Evolutionary conservation across 35 echinoderm and acorn worm species (phyloP), one percentile per base, ranked within the genome.

Genomic region (Ophioderma brevispina): DNA sequence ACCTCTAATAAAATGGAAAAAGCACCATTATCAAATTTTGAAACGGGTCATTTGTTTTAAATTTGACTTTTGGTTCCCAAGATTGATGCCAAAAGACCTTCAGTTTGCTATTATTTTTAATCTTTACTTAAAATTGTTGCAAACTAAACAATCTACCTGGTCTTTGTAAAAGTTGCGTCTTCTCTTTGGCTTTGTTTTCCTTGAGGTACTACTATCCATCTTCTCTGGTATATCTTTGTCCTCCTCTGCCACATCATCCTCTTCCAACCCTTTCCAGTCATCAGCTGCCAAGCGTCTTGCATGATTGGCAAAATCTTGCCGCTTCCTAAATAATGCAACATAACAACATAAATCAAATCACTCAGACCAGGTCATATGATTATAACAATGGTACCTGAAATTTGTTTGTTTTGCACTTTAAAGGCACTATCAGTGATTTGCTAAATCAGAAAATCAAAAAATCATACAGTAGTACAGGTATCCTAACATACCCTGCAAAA

Each of bases 231-330:
- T 70, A 70, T 77, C 91, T 18, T 93, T 70, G 19, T 42, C 78
- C 17, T 90, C 80, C 0, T 88, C 84, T 17, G 84, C 81, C 55
- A 85, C 87, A 36, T 89, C 84, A 38, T 94, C 87, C 39, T 90
- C 83, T 0, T 76, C 28, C 5, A 35, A 37, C 23, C 80, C 80
- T 30, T 83, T 64, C 89, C 84, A 95, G 55, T 95, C 88, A 55
- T 95, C 89, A 55, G 90, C 93, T 46, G 93, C 93, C 17, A 95
- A 49, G 37, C 89, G 49, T 79, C 93, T 64, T 23, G 88, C 93
- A 82, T 87, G 33, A 76, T 95, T 91, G 19, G 59, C 85, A 79
- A 87, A 95, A 79, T 95, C 78, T 40, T 63, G 64, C 11, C 93
- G 77, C 1, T 91, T 77, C 40, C 93, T 95, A 77, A n/a, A n/a